phyloP scores from a whole-genome alignment of 2,113 vertebrate genomes.

The Oncorhynchus tshawytscha region DNA sequence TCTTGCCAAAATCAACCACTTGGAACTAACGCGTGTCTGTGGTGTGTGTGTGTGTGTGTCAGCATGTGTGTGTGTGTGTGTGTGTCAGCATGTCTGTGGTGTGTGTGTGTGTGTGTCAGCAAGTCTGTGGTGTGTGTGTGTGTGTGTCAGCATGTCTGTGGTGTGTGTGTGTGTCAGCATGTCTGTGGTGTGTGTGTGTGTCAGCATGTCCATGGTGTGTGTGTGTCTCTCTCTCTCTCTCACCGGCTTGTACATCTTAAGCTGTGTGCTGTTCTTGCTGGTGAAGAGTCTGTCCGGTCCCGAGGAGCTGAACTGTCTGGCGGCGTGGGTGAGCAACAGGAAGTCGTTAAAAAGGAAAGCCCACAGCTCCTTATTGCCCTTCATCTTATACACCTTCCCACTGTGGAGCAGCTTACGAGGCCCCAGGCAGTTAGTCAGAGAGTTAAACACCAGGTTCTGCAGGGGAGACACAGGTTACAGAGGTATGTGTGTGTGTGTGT shows the following conservation, averaged over 20 bases:
- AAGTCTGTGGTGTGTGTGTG: too few species aligned
- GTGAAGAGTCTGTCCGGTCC: constrained; percentile 89
- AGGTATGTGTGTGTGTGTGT: too few species aligned
- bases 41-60: too few species aligned
- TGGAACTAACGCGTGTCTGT: too few species aligned
- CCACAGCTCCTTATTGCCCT: constrained; percentile 93
- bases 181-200: too few species aligned
- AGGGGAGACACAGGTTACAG: constrained; percentile 14
- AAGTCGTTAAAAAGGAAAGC: constrained; percentile 96
- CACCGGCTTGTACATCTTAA: constrained; percentile 95
- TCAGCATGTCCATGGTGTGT: too few species aligned
- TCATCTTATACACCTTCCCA: constrained; percentile 86
- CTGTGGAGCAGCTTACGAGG: constrained; percentile 92
- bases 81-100: too few species aligned
- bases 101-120: too few species aligned
- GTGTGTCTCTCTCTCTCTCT: constrained; percentile 39
- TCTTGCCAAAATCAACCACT: too few species aligned
- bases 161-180: too few species aligned
- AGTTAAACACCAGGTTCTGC: constrained; percentile 91
- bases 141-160: too few species aligned
- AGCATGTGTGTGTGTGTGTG: too few species aligned
- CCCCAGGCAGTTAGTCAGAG: constrained; percentile 95
- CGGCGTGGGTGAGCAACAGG: constrained; percentile 88
- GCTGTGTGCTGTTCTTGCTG: constrained; percentile 85
- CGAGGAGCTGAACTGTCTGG: constrained; percentile 87